Base-by-base conservation (phyloP, 1,140 invertebrate species). In the Drosophila repletoides region DNA sequence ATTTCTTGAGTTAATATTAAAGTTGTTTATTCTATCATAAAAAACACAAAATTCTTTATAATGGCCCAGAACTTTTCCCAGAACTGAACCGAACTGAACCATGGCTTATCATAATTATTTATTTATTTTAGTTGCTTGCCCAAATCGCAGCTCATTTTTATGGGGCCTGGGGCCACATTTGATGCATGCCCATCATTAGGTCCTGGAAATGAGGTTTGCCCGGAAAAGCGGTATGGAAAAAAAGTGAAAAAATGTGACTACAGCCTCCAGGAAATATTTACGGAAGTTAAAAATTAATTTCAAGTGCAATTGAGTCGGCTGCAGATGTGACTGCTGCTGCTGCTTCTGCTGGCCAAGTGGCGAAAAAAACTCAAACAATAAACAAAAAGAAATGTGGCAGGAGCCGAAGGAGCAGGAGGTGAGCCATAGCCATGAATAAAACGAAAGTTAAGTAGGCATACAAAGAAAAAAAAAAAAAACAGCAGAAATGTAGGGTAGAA, bases 201-300 rank as follows among this genome's bases (percentile, higher is more conserved):
- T 36, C 45, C 40, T 29, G 38, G 36, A 38, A 74, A 75, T 63
- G 66, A 43, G 63, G 76, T 58, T 68, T 52, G 24, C 40, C 31
- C 40, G 66, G 49, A 43, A 84, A 83, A 71, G 74, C 59, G 34
- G 22, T 60, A 65, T 14, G 2, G 28, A 6, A 9, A n/a, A 12
- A 4, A 4, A 26, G 4, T 6, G 14, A 24, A 6, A 22, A 10
- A 53, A 24, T 45, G 41, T 55, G 59, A 46, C 56, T 59, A 51
- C 46, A 45, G 64, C 17, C 31, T 15, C 31, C 26, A 36, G 40
- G 77, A 72, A 81, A 81, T 72, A 81, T 83, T 76, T 74, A 64
- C 79, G 80, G 80, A 84, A 84, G 79, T 84, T 84, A 84, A 84
- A 84, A 86, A 84, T 84, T 86, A 86, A 84, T 84, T 84, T 86